These are phyloP conservation scores for Paramormyrops hopkinsi DNA, from an alignment of 2,797 vertebrate genomes.

Conservation along the genomic window DNA sequence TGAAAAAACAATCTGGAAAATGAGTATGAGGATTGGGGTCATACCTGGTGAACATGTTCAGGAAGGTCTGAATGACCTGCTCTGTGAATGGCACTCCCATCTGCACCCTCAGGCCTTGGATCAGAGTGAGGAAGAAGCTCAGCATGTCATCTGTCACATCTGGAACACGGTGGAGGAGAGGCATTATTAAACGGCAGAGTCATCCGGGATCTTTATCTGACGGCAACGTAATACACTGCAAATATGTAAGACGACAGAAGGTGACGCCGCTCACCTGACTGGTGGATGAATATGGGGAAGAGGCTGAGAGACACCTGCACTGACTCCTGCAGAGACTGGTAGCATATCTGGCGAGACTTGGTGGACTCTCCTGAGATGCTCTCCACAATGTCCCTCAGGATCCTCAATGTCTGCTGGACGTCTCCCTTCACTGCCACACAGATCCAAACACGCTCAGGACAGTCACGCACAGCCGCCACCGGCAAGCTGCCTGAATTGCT, in stretches of 20 bases:
- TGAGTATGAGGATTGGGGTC: no score
- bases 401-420: conserved; percentile 84
- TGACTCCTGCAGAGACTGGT: conserved; percentile 93
- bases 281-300: conserved; percentile 92
- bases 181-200: background rate
- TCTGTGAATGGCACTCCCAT: conserved; percentile 97
- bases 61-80: conserved; percentile 95
- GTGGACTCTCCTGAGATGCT: conserved; percentile 91
- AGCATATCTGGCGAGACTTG: conserved; percentile 96
- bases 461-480: background rate
- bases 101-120: conserved; percentile 91
- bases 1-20: background rate
- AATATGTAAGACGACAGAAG: background rate
- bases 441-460: background rate
- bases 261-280: conserved; percentile 72
- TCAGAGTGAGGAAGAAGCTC: conserved; percentile 94
- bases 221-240: background rate
- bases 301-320: conserved; percentile 92
- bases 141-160: conserved; percentile 96
- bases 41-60: conserved; percentile 94
- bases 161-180: conserved; percentile 39
- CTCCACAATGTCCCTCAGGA: conserved; percentile 86
- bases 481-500: background rate
- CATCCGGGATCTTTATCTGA: background rate
- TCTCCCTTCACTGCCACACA: conserved; percentile 73